Conservation (phyloP, 2,888 invertebrate genomes). For the Apeira syringaria region DNA sequence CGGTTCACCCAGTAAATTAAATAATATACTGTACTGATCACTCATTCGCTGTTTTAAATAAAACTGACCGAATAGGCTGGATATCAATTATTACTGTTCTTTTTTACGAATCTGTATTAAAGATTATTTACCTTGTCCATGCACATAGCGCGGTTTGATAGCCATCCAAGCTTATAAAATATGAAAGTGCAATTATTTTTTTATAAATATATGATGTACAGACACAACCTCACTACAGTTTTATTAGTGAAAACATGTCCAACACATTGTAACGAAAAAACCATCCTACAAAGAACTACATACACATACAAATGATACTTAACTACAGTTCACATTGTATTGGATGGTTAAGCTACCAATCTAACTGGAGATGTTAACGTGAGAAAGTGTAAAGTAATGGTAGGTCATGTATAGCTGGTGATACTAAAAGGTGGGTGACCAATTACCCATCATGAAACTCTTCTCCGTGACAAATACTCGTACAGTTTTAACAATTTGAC, state of each 20-base stretch:
- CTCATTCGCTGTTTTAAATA: too few species aligned
- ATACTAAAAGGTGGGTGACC: slow-evolving; percentile 59
- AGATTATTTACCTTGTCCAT: too few species aligned
- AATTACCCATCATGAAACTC: slow-evolving; percentile 78
- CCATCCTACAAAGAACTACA: slow-evolving; percentile 11
- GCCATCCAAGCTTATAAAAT: too few species aligned
- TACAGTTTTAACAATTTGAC: slow-evolving; percentile 80
- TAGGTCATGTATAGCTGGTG: slow-evolving; percentile 43
- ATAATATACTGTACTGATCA: too few species aligned
- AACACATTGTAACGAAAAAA: slow-evolving; percentile 45
- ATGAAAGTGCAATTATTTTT: too few species aligned
- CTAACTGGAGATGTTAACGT: not conserved
- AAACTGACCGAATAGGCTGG: too few species aligned
- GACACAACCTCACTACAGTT: too few species aligned
- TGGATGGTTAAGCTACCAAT: not conserved
- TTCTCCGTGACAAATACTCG: slow-evolving; percentile 74
- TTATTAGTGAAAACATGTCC: slow-evolving; percentile 69
- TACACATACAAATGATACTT: not conserved
- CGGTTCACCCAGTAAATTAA: too few species aligned
- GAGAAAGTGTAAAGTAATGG: not conserved
- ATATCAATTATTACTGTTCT: too few species aligned
- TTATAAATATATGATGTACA: too few species aligned
- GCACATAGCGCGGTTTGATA: too few species aligned
- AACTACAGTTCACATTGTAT: not conserved
- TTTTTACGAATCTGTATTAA: too few species aligned